These are phyloP conservation scores for Drosophila pandora DNA, from an alignment of 1,140 invertebrate genomes.

Conservation along the genomic window DNA sequence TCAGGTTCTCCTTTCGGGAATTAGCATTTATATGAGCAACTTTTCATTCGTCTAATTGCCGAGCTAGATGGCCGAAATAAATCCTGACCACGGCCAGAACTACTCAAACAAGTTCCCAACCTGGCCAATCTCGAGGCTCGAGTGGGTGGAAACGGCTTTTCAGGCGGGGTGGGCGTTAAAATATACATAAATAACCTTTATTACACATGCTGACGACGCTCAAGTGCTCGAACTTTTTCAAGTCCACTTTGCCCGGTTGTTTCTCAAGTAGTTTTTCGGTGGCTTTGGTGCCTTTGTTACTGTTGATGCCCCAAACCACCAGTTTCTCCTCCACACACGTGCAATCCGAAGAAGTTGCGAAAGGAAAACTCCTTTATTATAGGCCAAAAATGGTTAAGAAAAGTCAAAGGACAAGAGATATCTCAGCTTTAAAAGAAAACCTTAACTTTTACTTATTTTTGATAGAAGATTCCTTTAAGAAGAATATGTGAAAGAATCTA, in stretches of 20 bases:
- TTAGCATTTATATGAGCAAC: slow-evolving; percentile 78
- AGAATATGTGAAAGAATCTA: no score
- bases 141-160: slow-evolving; percentile 6
- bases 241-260: slow-evolving; percentile 80
- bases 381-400: slow-evolving; percentile 29
- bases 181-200: slow-evolving; percentile 83
- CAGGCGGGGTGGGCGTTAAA: slow-evolving; percentile 52
- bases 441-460: neutral
- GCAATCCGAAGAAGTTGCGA: slow-evolving; percentile 16
- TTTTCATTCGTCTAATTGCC: slow-evolving; percentile 76
- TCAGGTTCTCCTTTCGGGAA: slow-evolving; percentile 12
- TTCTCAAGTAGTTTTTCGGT: slow-evolving; percentile 66
- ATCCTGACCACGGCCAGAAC: slow-evolving; percentile 54
- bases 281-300: slow-evolving; percentile 41
- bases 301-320: neutral
- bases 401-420: slow-evolving; percentile 20
- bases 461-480: no score
- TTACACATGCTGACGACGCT: slow-evolving; percentile 79
- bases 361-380: slow-evolving; percentile 38
- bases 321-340: slow-evolving; percentile 18
- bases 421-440: slow-evolving; percentile 16
- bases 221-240: slow-evolving; percentile 81
- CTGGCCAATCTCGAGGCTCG: slow-evolving; percentile 27
- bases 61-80: slow-evolving; percentile 69
- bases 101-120: slow-evolving; percentile 59